phyloP scores from a whole-genome alignment of 2,888 invertebrate species.

The Eugnorisma glareosa region DNA sequence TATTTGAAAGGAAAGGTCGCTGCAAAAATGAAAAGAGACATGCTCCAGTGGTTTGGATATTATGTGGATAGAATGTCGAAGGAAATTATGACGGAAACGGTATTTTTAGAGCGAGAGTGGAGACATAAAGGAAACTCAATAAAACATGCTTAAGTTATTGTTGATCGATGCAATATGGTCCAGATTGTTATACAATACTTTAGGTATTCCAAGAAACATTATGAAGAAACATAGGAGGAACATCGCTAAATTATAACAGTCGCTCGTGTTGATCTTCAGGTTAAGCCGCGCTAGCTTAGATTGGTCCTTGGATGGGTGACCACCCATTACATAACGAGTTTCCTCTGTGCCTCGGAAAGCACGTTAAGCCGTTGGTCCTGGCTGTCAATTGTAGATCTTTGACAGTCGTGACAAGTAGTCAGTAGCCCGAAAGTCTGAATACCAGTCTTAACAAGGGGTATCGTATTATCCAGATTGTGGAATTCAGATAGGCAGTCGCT shows the following conservation, averaged over 20 bases:
- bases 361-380: neutral
- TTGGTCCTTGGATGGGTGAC: neutral
- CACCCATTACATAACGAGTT: neutral
- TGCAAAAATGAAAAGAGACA: slow-evolving; percentile 48
- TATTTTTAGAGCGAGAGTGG: slow-evolving; percentile 31
- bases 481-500: neutral
- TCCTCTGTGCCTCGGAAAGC: neutral
- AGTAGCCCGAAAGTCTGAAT: neutral
- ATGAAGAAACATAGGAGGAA: neutral
- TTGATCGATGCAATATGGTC: slow-evolving; percentile 16
- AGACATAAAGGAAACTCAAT: slow-evolving; percentile 27
- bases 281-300: neutral
- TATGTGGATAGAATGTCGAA: slow-evolving; percentile 44
- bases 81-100: slow-evolving; percentile 53
- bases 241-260: neutral
- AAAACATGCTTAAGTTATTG: slow-evolving; percentile 41
- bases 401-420: neutral
- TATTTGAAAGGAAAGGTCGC: slow-evolving; percentile 60
- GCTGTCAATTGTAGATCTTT: neutral
- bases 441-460: neutral
- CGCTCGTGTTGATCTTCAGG: neutral
- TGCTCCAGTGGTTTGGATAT: slow-evolving; percentile 54
- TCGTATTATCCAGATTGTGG: neutral
- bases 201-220: neutral
- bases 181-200: neutral